phyloP scores from a whole-genome alignment of 2,888 invertebrate genomes.

The Exephanes ischioxanthus region DNA sequence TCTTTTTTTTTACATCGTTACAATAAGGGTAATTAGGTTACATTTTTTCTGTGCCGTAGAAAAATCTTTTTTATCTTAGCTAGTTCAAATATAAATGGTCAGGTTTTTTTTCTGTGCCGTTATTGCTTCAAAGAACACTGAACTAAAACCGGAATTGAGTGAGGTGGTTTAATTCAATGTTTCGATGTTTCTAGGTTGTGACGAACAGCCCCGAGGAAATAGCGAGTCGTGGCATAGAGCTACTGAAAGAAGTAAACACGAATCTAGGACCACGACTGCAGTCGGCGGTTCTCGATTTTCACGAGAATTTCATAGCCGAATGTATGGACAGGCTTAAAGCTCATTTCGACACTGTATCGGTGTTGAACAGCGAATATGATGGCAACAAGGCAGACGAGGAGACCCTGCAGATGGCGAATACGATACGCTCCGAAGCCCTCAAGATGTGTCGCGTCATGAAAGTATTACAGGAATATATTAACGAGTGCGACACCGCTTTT shows the following conservation, averaged over 20 bases:
- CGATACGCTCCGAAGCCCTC: constrained; percentile 89
- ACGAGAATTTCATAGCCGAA: constrained; percentile 96
- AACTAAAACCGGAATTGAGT: no score
- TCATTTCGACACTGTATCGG: constrained; percentile 93
- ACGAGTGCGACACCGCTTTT: constrained; percentile 96
- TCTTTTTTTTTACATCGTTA: constrained; percentile 11
- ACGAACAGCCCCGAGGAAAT: constrained; percentile 97
- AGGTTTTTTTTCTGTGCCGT: not conserved
- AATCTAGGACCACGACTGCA: constrained; percentile 95
- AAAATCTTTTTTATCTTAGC: not conserved
- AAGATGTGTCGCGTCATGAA: constrained; percentile 97
- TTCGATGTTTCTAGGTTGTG: constrained; percentile 88
- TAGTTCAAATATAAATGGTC: not conserved
- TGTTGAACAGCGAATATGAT: constrained; percentile 85
- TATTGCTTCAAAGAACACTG: no score
- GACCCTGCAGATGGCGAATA: constrained; percentile 84
- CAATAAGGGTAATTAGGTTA: not conserved
- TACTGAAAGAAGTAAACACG: constrained; percentile 97
- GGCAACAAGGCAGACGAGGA: constrained; percentile 82
- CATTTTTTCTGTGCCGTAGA: not conserved
- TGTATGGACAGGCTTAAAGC: constrained; percentile 96
- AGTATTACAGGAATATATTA: constrained; percentile 97
- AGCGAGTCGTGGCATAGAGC: constrained; percentile 95
- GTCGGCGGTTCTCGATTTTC: constrained; percentile 92
- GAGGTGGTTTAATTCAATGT: no score